phyloP scores from a whole-genome alignment of 2,113 vertebrate species.

The Propithecus coquereli region DNA sequence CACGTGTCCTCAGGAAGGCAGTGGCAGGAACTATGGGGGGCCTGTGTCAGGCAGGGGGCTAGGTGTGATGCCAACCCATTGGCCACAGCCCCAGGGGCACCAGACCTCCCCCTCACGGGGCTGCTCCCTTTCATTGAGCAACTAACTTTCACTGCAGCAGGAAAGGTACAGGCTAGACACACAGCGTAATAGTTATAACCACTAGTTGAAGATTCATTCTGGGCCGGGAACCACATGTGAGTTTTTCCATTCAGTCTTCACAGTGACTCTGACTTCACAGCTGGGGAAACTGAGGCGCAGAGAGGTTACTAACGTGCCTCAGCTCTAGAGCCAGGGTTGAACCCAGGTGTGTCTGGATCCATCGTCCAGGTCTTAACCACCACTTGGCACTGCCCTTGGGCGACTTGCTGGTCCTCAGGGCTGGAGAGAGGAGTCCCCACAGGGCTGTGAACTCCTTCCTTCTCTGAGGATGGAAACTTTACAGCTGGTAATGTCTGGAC shows the following conservation, averaged over 20 bases:
- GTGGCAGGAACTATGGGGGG: neutral
- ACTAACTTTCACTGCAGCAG: neutral
- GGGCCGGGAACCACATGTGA: neutral
- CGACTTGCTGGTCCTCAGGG: neutral
- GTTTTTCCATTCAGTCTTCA: neutral
- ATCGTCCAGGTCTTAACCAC: neutral
- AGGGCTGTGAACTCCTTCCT: neutral
- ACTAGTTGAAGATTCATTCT: neutral
- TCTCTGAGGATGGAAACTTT: neutral
- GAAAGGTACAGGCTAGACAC: neutral
- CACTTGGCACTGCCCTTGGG: neutral
- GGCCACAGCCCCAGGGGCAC: neutral
- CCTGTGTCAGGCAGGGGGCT: neutral
- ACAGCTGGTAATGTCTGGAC: neutral
- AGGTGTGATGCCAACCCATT: neutral
- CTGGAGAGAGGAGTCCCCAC: too few relatives aligned
- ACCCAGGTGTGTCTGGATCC: neutral
- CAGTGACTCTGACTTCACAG: neutral
- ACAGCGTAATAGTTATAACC: rapidly evolving
- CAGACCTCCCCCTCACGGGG: neutral
- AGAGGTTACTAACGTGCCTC: neutral
- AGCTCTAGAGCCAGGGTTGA: neutral
- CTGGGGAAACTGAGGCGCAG: neutral
- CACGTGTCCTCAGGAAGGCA: slow-evolving; percentile 34
- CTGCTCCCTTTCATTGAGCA: neutral